phyloP scores from a whole-genome alignment of 2,797 vertebrate species.

The Xenopus petersii region DNA sequence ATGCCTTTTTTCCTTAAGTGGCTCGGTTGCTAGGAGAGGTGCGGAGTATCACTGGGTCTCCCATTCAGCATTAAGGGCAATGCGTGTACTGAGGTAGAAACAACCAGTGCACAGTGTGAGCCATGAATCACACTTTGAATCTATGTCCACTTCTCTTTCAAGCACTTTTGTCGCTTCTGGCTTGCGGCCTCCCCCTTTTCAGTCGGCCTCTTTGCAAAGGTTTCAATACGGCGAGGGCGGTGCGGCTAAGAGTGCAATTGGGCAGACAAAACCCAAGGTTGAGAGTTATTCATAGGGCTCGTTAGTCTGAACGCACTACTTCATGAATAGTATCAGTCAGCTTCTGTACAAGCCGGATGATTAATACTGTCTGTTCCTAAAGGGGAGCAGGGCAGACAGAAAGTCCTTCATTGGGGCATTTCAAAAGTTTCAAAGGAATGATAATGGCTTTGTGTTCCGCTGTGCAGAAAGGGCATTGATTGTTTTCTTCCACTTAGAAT shows the following conservation, averaged over 20 bases:
- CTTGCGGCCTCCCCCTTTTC: constrained; percentile 66
- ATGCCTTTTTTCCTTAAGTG: constrained; percentile 58
- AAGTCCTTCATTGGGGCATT: constrained; percentile 49
- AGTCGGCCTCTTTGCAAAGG: constrained; percentile 67
- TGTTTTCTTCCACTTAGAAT: not conserved
- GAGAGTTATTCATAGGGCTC: constrained; percentile 80
- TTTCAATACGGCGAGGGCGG: constrained; percentile 68
- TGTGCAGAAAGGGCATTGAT: constrained; percentile 45
- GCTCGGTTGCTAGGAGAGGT: constrained; percentile 88
- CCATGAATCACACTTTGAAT: constrained; percentile 79
- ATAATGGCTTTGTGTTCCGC: constrained; percentile 47
- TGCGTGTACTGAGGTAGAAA: constrained; percentile 70
- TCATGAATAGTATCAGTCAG: constrained; percentile 82
- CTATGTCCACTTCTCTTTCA: constrained; percentile 63
- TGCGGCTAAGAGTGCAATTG: constrained; percentile 81
- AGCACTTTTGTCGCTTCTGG: constrained; percentile 67
- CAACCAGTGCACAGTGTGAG: constrained; percentile 64
- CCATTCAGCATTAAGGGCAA: constrained; percentile 65
- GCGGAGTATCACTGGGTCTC: constrained; percentile 55
- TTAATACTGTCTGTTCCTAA: constrained; percentile 76
- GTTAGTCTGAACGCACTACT: constrained; percentile 71
- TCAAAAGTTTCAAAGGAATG: constrained; percentile 52
- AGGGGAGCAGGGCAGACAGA: constrained; percentile 44
- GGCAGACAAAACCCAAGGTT: constrained; percentile 75
- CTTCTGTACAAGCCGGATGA: constrained; percentile 76